Conservation (phyloP, 2,797 vertebrate genomes). For the Cephalopachus bancanus region DNA sequence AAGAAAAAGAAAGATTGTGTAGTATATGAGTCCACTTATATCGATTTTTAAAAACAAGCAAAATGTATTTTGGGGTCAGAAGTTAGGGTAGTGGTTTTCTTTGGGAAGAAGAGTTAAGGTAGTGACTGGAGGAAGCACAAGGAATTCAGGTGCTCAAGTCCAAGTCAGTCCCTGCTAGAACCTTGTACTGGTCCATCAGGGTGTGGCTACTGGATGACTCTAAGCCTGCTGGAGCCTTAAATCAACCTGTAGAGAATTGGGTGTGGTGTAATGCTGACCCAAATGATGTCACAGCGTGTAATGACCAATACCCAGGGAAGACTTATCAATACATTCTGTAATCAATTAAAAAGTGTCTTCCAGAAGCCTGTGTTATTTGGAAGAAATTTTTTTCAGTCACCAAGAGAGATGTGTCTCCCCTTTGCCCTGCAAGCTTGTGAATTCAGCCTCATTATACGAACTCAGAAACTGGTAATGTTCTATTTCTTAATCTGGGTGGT, state of each 20-base stretch:
- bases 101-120: not conserved
- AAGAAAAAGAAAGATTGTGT: not conserved
- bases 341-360: not conserved
- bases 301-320: not conserved
- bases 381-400: not conserved
- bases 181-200: not conserved
- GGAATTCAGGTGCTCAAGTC: not conserved
- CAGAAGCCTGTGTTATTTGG: not conserved
- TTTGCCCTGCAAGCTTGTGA: not conserved
- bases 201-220: too few species aligned
- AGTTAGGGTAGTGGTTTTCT: not conserved
- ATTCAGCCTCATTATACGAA: not conserved
- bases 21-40: not conserved
- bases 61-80: not conserved
- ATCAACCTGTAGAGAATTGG: not conserved
- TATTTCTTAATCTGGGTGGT: not conserved
- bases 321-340: not conserved
- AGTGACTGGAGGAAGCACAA: not conserved
- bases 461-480: not conserved
- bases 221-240: too few species aligned
- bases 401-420: too few species aligned
- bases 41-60: not conserved
- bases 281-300: not conserved
- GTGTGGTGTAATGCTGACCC: not conserved
- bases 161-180: not conserved